Percentiles rank a stretch among this genome's conserved stretches.
phyloP scores from a whole-genome alignment of 1,140 invertebrate genomes.

The Drosophila kepulauana region DNA sequence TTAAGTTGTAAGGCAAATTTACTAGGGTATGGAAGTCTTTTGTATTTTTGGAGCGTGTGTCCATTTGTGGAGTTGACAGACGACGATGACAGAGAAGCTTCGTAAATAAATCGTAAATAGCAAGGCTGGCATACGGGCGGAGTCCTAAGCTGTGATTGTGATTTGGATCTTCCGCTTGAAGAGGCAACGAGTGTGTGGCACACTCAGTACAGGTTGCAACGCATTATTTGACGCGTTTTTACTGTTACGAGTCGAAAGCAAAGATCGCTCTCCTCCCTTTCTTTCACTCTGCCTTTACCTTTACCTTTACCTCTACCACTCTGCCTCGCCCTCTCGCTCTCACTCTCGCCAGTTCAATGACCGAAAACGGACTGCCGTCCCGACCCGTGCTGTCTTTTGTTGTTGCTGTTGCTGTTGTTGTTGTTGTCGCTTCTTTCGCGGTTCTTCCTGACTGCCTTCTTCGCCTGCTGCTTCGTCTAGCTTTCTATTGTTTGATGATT shows the following conservation, averaged over 20 bases:
- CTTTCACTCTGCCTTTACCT: conserved; percentile 8
- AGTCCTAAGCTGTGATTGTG: conserved; percentile 65
- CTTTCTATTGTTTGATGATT: conserved; percentile 82
- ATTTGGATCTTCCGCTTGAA: conserved; percentile 4
- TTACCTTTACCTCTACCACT: conserved; percentile 11
- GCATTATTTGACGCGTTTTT: conserved; percentile 74
- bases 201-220: conserved; percentile 39
- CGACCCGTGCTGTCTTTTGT: conserved; percentile 17
- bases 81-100: conserved; percentile 34
- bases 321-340: conserved; percentile 13
- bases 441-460: conserved; percentile 78
- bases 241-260: conserved; percentile 74
- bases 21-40: neutral
- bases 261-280: conserved; percentile 53
- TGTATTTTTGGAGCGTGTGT: conserved; percentile 10
- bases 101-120: conserved; percentile 46
- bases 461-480: conserved; percentile 74
- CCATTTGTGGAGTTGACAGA: conserved; percentile 8
- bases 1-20: neutral
- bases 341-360: conserved; percentile 62
- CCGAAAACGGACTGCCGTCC: conserved; percentile 68
- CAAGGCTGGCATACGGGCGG: conserved; percentile 42
- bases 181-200: conserved; percentile 16
- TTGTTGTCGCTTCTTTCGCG: conserved; percentile 69
- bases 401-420: conserved; percentile 6